Conservation (phyloP, 2,797 vertebrate genomes). For the Botia almorhae region DNA sequence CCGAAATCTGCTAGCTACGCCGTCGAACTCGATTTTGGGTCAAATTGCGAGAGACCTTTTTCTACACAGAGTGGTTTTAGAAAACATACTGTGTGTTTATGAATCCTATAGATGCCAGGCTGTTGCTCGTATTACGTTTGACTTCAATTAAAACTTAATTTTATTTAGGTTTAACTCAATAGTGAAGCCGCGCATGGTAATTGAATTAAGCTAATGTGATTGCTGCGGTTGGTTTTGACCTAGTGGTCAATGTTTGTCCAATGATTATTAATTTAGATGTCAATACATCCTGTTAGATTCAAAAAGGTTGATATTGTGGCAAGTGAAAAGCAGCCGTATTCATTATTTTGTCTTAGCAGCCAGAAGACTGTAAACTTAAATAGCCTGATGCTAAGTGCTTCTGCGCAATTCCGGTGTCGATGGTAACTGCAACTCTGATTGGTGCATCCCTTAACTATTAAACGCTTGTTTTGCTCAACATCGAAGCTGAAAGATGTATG, state of each 20-base stretch:
- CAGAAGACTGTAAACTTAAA: no score
- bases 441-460: no score
- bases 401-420: background rate
- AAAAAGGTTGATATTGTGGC: conserved; percentile 3
- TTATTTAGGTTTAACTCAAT: conserved; percentile 27
- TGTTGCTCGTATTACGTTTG: conserved; percentile 13
- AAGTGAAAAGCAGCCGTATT: background rate
- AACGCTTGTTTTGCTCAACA: no score
- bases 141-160: conserved; percentile 37
- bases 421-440: no score
- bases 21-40: background rate
- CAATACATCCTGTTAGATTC: background rate
- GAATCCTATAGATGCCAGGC: conserved; percentile 1
- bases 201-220: conserved; percentile 28
- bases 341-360: no score
- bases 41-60: background rate
- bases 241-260: conserved; percentile 32
- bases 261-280: conserved; percentile 39
- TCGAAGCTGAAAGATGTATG: no score
- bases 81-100: background rate
- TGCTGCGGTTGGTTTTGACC: conserved; percentile 4
- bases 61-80: background rate
- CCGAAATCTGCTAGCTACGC: background rate
- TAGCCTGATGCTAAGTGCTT: no score
- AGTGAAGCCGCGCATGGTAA: conserved; percentile 22